Base-by-base conservation (phyloP, 1,140 invertebrate species). In the Aphelenchoides fujianensis region DNA sequence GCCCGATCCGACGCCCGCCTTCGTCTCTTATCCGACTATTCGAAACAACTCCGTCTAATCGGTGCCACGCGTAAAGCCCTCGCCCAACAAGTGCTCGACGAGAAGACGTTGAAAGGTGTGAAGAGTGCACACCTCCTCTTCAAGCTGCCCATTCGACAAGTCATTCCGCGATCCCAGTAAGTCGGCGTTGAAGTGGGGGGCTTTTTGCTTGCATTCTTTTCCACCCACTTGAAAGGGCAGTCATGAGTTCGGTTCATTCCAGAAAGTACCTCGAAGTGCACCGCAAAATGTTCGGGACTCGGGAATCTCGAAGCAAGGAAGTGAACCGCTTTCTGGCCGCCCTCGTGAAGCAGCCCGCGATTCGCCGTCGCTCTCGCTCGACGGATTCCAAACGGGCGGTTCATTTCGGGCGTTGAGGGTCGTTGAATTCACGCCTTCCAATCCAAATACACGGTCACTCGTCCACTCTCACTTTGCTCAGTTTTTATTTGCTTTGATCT, bases 121-220 rank as follows among this genome's bases (percentile, higher is more conserved):
- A 48, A 48, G 23, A 48, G 23, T 48, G 41, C 37, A 35, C 16
- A 66, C 3, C 32, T 66, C 12, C 31, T 66, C 36, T 66, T 30
- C 34, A n/a, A 30, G 34, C 5, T 59, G 28, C 31, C 31, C 19
- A 31, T 2, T 66, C 31, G 36, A 12, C 28, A 12, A 34, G 34
- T 66, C 16, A 66, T 66, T 34, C 63, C 63, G 16, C 31, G 63
- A 30, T 66, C 63, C 3, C 16, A 66, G 63, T 66, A 37, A 35
- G 32, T 66, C 53, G n/a, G 31, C 31, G 31, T 61, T 19, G 31
- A 30, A n/a, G n/a, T 61, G n/a, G 36, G n/a, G n/a, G 1, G 19
- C 16, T 61, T 2, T n/a, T 61, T 61, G n/a, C 2, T n/a, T n/a
- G 36, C n/a, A 61, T 16, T 19, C 1, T 61, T 61, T 61, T 2